These are phyloP conservation scores for Lytechinus pictus DNA, from an alignment of 35 echinoderm and acorn worm genomes.

Conservation along the genomic window DNA sequence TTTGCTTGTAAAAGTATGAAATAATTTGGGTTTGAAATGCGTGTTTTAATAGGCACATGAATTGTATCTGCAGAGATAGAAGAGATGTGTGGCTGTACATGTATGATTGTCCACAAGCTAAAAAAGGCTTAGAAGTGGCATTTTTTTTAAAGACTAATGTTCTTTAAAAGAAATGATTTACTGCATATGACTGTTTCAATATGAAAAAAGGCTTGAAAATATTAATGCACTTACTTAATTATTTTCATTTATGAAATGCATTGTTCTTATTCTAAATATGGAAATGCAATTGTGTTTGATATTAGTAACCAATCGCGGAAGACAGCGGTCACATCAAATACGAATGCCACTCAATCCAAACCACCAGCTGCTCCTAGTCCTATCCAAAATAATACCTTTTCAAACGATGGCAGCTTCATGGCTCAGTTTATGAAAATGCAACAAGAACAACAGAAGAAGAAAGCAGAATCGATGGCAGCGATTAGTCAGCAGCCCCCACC, in stretches of 20 bases:
- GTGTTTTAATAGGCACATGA: too few species aligned
- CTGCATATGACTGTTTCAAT: too few species aligned
- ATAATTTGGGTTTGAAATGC: too few species aligned
- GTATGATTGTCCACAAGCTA: too few species aligned
- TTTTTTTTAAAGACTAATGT: too few species aligned
- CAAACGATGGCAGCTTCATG: constrained; percentile 97
- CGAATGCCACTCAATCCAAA: neutral
- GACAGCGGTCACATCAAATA: neutral
- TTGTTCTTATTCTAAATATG: neutral
- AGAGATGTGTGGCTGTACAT: too few species aligned
- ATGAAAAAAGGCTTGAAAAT: too few species aligned
- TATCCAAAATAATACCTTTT: constrained; percentile 57
- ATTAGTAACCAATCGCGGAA: neutral
- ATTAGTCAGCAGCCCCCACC: constrained; percentile 14
- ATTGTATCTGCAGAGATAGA: too few species aligned
- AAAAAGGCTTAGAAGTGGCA: too few species aligned
- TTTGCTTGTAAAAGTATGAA: too few species aligned
- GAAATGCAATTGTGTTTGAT: neutral
- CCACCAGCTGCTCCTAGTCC: neutral
- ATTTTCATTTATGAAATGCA: neutral
- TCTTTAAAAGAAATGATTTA: too few species aligned
- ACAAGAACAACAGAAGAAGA: constrained; percentile 45
- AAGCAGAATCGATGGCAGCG: neutral
- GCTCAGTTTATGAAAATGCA: constrained; percentile 91
- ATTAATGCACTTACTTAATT: too few species aligned